Evolutionary conservation across 2,888 invertebrate species (phyloP).

Genomic region (Luffia ferchaultella): DNA sequence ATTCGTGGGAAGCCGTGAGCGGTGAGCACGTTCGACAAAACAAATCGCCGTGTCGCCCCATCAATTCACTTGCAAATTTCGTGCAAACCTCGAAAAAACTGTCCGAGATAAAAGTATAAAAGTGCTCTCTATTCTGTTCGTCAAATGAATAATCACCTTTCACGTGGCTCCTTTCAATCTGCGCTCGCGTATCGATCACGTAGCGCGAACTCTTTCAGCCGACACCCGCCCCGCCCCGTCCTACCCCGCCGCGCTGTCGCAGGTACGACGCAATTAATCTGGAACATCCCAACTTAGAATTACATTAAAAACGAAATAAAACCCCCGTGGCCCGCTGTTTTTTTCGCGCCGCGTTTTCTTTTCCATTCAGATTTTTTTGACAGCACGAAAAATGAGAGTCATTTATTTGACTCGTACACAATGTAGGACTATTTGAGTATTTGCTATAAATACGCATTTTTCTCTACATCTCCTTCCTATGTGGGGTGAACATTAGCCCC

Average conservation of each 20-base stretch:
- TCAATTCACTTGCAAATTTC: constrained; percentile 66
- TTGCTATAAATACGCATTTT: constrained; percentile 68
- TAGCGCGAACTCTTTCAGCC: constrained; percentile 61
- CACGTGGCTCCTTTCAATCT: constrained; percentile 64
- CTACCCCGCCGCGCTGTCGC: constrained; percentile 50
- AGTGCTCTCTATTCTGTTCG: constrained; percentile 64
- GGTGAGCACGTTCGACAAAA: constrained; percentile 37
- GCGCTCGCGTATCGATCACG: constrained; percentile 59
- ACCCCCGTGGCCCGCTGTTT: constrained; percentile 52
- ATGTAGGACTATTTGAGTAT: constrained; percentile 68
- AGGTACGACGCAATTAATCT: constrained; percentile 65
- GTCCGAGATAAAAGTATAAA: constrained; percentile 60
- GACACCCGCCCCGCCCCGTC: constrained; percentile 51
- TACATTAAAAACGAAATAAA: constrained; percentile 64
- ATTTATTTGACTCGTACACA: constrained; percentile 68
- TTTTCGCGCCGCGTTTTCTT: constrained; percentile 60
- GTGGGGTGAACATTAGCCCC: constrained; percentile 61
- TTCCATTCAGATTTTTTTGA: constrained; percentile 68
- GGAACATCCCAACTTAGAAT: constrained; percentile 65
- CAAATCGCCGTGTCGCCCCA: constrained; percentile 58
- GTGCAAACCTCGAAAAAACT: constrained; percentile 53
- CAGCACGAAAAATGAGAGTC: constrained; percentile 65
- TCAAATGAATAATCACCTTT: constrained; percentile 66
- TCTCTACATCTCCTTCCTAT: constrained; percentile 62
- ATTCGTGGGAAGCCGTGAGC: constrained; percentile 50